Evolutionary conservation across 92 coral and sea anemone genomes (phyloP).

Genomic region (Nematostella vectensis): DNA sequence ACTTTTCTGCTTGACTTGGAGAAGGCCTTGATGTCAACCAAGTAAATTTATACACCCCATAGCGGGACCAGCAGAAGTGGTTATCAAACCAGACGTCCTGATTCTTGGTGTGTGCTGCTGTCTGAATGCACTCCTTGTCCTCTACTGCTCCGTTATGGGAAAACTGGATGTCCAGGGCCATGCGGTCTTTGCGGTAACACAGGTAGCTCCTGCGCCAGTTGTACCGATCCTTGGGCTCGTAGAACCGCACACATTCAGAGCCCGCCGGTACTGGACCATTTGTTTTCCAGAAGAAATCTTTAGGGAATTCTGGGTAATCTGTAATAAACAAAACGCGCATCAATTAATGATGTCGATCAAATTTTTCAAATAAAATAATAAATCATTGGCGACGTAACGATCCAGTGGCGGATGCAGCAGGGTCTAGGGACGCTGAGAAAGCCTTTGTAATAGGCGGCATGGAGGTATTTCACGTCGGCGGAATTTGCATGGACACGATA

Average conservation of each 20-base stretch:
- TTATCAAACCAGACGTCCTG: slow-evolving; percentile 48
- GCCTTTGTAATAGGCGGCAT: too few relatives aligned
- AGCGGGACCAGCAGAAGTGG: slow-evolving; percentile 48
- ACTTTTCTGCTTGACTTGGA: slow-evolving; percentile 7
- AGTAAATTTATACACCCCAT: slow-evolving; percentile 34
- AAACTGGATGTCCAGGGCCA: slow-evolving; percentile 38
- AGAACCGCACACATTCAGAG: slow-evolving; percentile 28
- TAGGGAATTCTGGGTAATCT: slow-evolving; percentile 57
- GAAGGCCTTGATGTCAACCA: slow-evolving; percentile 36
- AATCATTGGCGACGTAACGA: too few relatives aligned
- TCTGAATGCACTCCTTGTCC: slow-evolving; percentile 41
- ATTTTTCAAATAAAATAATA: too few relatives aligned
- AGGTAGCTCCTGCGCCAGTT: slow-evolving; percentile 49
- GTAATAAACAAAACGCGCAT: neutral
- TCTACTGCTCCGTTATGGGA: slow-evolving; percentile 37
- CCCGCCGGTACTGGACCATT: slow-evolving; percentile 5
- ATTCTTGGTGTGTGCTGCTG: slow-evolving; percentile 21
- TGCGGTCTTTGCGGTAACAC: slow-evolving; percentile 53
- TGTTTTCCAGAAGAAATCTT: slow-evolving; percentile 44
- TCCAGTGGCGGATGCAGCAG: too few relatives aligned
- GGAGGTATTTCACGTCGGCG: too few relatives aligned
- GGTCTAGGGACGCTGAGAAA: too few relatives aligned
- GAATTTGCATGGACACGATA: too few relatives aligned
- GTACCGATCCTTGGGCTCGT: slow-evolving; percentile 52
- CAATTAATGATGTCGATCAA: slow-evolving; percentile 2